These are phyloP conservation scores for Sycophila sp. DNA, from an alignment of 1,140 invertebrate genomes.

Conservation along the genomic window DNA sequence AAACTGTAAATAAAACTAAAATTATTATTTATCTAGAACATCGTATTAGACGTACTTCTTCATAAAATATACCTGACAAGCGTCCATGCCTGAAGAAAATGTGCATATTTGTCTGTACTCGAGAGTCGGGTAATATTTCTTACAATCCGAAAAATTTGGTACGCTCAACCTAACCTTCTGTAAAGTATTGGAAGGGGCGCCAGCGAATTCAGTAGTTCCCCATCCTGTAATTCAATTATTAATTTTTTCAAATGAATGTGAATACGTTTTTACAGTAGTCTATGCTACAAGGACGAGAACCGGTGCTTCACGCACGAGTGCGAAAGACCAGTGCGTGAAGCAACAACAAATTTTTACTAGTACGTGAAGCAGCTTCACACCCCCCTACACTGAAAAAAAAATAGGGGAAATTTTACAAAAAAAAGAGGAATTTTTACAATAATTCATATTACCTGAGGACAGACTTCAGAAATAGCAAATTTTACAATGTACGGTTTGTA, in stretches of 20 bases:
- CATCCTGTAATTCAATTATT: slow-evolving; percentile 67
- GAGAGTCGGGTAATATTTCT: slow-evolving; percentile 42
- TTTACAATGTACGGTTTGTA: no score
- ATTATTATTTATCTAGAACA: slow-evolving; percentile 17
- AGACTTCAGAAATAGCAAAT: no score
- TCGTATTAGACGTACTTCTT: neutral
- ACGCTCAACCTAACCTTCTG: slow-evolving; percentile 72
- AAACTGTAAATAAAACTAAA: slow-evolving; percentile 63
- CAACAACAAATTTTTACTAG: no score
- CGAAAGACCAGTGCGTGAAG: no score
- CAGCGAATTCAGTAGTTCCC: slow-evolving; percentile 70
- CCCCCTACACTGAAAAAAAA: no score
- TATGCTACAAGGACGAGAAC: no score
- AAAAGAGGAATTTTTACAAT: no score
- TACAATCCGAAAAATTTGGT: slow-evolving; percentile 66
- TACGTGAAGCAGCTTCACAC: no score
- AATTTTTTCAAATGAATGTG: neutral
- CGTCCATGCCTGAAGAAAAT: slow-evolving; percentile 41
- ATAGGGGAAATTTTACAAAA: no score
- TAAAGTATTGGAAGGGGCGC: slow-evolving; percentile 68
- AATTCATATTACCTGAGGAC: no score
- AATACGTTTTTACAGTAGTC: no score
- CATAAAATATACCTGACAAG: slow-evolving; percentile 48
- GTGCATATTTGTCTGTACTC: slow-evolving; percentile 74
- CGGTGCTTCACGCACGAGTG: no score